These are phyloP conservation scores for Rhinogobio ventralis DNA, from an alignment of 2,797 vertebrate genomes.

Conservation along the genomic window DNA sequence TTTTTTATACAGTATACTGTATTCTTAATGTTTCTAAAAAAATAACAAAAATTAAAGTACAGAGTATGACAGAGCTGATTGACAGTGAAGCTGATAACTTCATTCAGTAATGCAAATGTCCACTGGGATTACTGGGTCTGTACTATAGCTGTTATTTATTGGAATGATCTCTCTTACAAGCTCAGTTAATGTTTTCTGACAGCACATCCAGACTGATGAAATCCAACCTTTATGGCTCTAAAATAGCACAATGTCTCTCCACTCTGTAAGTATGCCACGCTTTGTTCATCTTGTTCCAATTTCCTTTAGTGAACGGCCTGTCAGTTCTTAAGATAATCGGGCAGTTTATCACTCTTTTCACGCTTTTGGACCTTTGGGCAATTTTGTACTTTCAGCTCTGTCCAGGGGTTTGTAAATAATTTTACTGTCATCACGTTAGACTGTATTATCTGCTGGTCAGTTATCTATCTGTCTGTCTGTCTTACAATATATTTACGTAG, in stretches of 20 bases:
- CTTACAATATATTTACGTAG: background rate
- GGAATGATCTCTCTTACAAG: slow-evolving; percentile 29
- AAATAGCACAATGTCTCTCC: slow-evolving; percentile 44
- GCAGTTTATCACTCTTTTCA: background rate
- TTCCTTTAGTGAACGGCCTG: slow-evolving; percentile 21
- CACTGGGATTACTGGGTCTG: background rate
- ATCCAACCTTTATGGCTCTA: slow-evolving; percentile 28
- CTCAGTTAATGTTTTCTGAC: slow-evolving; percentile 37
- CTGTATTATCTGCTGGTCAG: slow-evolving; percentile 20
- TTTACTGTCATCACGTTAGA: slow-evolving; percentile 20
- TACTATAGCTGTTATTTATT: slow-evolving; percentile 39
- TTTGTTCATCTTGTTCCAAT: slow-evolving; percentile 38
- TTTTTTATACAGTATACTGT: background rate
- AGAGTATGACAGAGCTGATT: background rate
- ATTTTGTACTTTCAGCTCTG: slow-evolving; percentile 26
- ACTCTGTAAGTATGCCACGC: slow-evolving; percentile 32
- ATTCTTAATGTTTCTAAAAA: background rate
- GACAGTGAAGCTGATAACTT: background rate
- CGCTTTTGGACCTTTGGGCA: background rate
- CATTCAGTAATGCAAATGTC: background rate
- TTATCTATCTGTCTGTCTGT: too few relatives aligned
- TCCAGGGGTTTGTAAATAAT: slow-evolving; percentile 26
- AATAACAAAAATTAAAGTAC: background rate
- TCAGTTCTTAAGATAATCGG: slow-evolving; percentile 35
- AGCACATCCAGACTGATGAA: slow-evolving; percentile 20